Base-by-base conservation (phyloP, 2,797 vertebrate genomes). In the Hippocampus kuda region DNA sequence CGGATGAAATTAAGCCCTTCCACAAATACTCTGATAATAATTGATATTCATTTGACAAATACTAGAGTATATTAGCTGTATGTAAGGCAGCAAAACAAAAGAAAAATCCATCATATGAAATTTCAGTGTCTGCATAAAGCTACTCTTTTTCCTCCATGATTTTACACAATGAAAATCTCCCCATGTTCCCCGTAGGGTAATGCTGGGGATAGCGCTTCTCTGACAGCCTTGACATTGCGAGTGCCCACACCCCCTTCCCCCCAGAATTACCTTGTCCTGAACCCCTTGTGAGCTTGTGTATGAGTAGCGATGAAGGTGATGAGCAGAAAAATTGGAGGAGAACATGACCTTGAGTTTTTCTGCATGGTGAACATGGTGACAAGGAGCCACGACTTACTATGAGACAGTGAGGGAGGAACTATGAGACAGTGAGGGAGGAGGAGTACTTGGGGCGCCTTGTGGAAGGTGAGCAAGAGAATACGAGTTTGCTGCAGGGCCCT, bases 271-370 rank as follows among this genome's bases (percentile, higher is more conserved):
- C 30, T 34, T 61, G 16, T 30, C 59, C 30, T 34, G 59, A 56
- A n/a, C n/a, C 24, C 56, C 38, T 65, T 22, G 64, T 54, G 12
- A 59, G 66, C 68, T 71, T 75, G 74, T 76, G 75, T 77, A 66
- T 9, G 1, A 63, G n/a, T 79, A 49, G 76, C 66, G 56, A 72
- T 18, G 65, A 69, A 22, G 57, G 24, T 11, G n/a, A 53, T 2
- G 20, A 67, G 22, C 51, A 18, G 30, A 53, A 44, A 27, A 16
- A 54, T 48, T 24, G 27, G 51, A 59, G 44, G 51, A 2, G 53
- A 24, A 24, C 24, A 57, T 22, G 44, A 41, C 22, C 15, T 69
- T 11, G 12, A 12, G 42, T 46, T 15, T 46, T 46, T 46, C 44
- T 46, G 44, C 44, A 46, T 68, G 18, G 15, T 42, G 22, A 41